Evolutionary conservation across 2,797 vertebrate genomes (phyloP).

Genomic region (Crypturellus tataupa): DNA sequence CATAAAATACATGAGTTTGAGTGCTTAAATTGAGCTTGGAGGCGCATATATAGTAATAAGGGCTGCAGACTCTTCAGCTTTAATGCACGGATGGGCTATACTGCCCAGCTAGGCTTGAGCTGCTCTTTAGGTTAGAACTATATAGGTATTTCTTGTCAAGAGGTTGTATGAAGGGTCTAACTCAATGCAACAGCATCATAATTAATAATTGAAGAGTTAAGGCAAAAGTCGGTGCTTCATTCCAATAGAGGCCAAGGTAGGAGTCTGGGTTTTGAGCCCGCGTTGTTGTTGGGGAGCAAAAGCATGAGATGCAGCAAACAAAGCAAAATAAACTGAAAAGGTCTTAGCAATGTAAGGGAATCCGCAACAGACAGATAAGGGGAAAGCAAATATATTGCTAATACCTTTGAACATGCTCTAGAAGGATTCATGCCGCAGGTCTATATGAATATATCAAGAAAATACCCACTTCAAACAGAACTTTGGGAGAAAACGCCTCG

Average conservation of each 20-base stretch:
- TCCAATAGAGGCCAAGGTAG: background rate
- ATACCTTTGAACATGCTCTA: background rate
- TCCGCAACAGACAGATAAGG: background rate
- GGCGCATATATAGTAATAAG: background rate
- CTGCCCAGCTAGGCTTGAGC: background rate
- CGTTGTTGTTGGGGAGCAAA: background rate
- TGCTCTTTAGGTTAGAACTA: background rate
- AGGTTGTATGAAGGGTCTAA: background rate
- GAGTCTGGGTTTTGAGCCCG: background rate
- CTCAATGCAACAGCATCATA: background rate
- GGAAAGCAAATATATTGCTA: background rate
- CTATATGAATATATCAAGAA: background rate
- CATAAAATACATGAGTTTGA: background rate
- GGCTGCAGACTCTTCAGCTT: background rate
- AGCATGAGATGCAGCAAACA: background rate
- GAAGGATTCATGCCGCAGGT: background rate
- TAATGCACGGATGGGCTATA: rapidly evolving
- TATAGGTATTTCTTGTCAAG: background rate
- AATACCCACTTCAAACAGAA: background rate
- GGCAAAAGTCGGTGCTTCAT: background rate
- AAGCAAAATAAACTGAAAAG: background rate
- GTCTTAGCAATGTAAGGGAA: background rate
- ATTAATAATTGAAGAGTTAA: background rate
- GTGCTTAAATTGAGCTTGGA: background rate
- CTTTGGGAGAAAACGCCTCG: background rate